Evolutionary conservation across 2,888 invertebrate species (phyloP), one percentile per base, ranked within the genome.

Genomic region (Lasioglossum oenotherae): DNA sequence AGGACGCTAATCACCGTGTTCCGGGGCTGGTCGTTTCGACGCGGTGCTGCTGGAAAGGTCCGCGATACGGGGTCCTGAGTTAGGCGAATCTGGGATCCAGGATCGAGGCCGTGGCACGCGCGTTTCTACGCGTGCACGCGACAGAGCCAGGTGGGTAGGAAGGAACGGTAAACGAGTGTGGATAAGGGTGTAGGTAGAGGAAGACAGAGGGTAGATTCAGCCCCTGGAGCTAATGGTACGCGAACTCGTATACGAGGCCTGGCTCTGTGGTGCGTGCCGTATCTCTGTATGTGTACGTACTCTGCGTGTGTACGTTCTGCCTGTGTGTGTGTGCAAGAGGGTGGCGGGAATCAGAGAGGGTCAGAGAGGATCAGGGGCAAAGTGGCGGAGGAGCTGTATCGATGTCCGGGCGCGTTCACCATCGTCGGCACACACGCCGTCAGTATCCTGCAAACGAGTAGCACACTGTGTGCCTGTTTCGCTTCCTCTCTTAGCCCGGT

Each of bases 371-470:
- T 91, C 91, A 91, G 92, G 91, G 88, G 87, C 81, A 90, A 92
- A 92, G 92, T 92, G 91, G 92, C 87, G 92, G 90, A 90, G 91
- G 93, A 93, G 93, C 93, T 93, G 93, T 93, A 93, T 93, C 93
- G 93, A 93, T 93, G 93, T 93, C 93, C 93, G 93, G 93, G 93
- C 91, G 89, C 91, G 92, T 93, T 93, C 90, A 90, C 92, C 91
- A 88, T 90, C 90, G 89, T 92, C 89, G 88, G 88, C 89, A 90
- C 92, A 91, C 90, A 92, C 91, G 91, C 81, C 85, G 85, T 85
- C 86, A 82, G 88, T 90, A 90, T 88, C 86, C 89, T 89, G 87
- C 90, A 89, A 90, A 90, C 90, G 87, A 89, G 87, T 90, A 85
- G 80, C 90, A 88, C 64, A 79, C 85, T 78, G 81, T 82, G 74